Percentiles rank a stretch among this genome's conserved stretches.
phyloP scores from a whole-genome alignment of 1,140 invertebrate species.

The Drosophila repleta region DNA sequence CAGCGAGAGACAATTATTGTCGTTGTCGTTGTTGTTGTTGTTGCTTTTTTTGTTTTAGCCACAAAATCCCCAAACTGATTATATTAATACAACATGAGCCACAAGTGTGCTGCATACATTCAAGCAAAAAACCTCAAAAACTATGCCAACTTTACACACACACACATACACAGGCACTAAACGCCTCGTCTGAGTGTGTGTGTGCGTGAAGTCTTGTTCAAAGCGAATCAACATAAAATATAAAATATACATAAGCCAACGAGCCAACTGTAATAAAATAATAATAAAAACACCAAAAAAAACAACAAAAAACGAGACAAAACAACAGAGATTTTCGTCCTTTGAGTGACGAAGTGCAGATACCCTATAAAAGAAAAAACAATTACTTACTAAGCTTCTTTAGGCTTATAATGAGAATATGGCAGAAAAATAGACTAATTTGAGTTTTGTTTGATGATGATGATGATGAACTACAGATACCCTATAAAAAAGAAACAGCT shows the following conservation, averaged over 20 bases:
- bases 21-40: constrained; percentile 25
- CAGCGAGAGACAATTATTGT: constrained; percentile 23
- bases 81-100: constrained; percentile 82
- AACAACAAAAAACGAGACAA: not conserved
- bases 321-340: not conserved
- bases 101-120: constrained; percentile 77
- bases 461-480: too few relatives aligned
- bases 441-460: too few relatives aligned
- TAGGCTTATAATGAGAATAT: too few relatives aligned
- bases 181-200: too few relatives aligned
- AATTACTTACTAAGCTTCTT: too few relatives aligned
- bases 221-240: constrained; percentile 48
- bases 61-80: constrained; percentile 81
- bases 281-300: constrained; percentile 33
- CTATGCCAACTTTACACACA: constrained; percentile 58
- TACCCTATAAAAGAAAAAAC: too few relatives aligned
- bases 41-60: constrained; percentile 31
- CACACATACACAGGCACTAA: constrained; percentile 15
- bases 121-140: constrained; percentile 56
- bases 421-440: too few relatives aligned
- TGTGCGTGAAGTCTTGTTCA: constrained; percentile 21
- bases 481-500: too few relatives aligned
- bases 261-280: constrained; percentile 44
- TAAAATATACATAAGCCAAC: constrained; percentile 42
- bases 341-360: too few relatives aligned